Conservation (phyloP, 2,888 invertebrate species). For the Xylota segnis region DNA sequence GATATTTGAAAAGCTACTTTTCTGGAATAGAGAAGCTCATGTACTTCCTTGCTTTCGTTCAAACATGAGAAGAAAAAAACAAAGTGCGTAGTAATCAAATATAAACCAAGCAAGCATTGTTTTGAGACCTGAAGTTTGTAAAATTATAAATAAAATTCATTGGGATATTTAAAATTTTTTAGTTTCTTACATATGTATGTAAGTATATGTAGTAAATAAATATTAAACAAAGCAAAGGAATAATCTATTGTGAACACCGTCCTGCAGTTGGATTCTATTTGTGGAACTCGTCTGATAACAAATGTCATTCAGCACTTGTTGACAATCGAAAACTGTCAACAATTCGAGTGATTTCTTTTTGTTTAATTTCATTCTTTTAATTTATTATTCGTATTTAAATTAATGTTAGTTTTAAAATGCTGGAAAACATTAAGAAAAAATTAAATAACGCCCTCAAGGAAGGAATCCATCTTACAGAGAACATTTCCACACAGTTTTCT, state of each 20-base stretch:
- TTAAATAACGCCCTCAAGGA: conserved; percentile 85
- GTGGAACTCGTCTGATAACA: conserved; percentile 51
- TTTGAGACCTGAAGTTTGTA: no score
- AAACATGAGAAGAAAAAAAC: no score
- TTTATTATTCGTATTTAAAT: conserved; percentile 23
- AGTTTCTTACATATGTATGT: no score
- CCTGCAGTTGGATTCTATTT: conserved; percentile 9
- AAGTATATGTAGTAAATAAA: not conserved
- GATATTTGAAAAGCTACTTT: no score
- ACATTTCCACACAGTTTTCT: conserved; percentile 81
- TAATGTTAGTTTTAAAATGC: conserved; percentile 81
- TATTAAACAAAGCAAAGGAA: not conserved
- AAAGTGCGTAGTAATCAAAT: no score
- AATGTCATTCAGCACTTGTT: conserved; percentile 35
- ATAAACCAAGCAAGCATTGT: no score
- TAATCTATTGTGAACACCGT: conserved; percentile 24
- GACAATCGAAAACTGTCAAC: conserved; percentile 41
- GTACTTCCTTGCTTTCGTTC: no score
- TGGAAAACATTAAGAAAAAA: conserved; percentile 85
- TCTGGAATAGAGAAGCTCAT: no score
- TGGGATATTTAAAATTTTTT: no score
- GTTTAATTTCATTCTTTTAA: conserved; percentile 5
- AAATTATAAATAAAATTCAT: no score
- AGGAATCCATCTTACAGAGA: conserved; percentile 83
- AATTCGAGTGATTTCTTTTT: not conserved